Evolutionary conservation across 2,888 invertebrate species (phyloP), one percentile per base, ranked within the genome.

Genomic region (Philopedon plagiatum): DNA sequence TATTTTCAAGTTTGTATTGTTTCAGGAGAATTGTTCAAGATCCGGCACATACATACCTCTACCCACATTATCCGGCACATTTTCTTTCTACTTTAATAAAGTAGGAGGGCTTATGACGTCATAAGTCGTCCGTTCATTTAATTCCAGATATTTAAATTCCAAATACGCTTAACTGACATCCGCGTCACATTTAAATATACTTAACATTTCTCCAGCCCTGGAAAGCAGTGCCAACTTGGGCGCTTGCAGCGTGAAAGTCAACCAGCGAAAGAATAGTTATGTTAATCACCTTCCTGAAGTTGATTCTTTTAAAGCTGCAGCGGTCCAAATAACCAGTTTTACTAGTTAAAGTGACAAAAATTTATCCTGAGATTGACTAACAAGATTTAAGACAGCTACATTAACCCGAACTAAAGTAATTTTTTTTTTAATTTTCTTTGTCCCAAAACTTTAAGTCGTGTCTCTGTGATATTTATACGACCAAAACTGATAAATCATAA

Each of bases 141-240:
- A 49, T 51, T 61, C 51, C 41, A 39, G 61, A 41, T 61, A 61
- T 67, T 60, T 61, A 61, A 68, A 68, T 68, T 68, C 60, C 51
- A 61, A 61, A 68, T 68, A 37, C 61, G 61, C 61, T 68, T 51
- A 68, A 61, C 67, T 61, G 61, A 60, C 67, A 68, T 51, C 49
- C 58, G 57, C 57, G 70, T 70, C 70, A 70, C 70, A 70, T 70
- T 70, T 70, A 70, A 70, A 70, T 70, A 56, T 70, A 62, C 70
- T 70, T 70, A 70, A 70, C 70, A 63, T 70, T 63, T 70, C 70
- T 70, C 63, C 49, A 49, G n/a, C 54, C 58, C 63, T 32, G 58
- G 63, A 64, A 63, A 70, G 69, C 57, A 70, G 58, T 70, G 70
- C 63, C 63, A 61, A 56, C 64, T 65, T 57, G 44, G 44, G 65